phyloP scores from a whole-genome alignment of 35 echinoderm and acorn worm species.

The Patiria miniata region DNA sequence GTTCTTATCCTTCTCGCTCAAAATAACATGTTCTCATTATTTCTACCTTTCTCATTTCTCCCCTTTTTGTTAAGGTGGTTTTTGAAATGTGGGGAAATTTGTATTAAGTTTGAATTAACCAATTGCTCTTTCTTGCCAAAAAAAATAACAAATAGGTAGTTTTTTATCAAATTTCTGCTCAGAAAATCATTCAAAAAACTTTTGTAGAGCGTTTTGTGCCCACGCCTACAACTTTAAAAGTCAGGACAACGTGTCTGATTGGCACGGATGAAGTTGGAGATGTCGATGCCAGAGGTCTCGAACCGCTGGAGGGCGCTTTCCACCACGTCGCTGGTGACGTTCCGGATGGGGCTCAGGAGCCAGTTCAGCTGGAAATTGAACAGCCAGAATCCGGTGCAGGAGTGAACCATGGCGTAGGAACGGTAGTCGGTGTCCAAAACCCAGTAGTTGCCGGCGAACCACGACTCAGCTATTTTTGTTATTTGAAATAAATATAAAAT shows the following conservation, averaged over 20 bases:
- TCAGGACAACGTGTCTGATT: conserved; percentile 21
- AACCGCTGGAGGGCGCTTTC: neutral
- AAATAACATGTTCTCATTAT: too few relatives aligned
- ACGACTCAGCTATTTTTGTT: neutral
- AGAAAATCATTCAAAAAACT: too few relatives aligned
- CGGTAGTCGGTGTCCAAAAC: conserved; percentile 52
- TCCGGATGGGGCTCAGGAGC: neutral
- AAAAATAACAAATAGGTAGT: too few relatives aligned
- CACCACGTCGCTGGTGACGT: neutral
- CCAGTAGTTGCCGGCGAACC: conserved; percentile 38
- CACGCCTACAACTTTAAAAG: too few relatives aligned
- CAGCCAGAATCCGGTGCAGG: conserved; percentile 9
- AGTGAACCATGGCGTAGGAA: conserved; percentile 38
- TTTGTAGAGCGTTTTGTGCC: too few relatives aligned
- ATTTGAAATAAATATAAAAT: neutral
- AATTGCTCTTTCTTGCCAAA: too few relatives aligned
- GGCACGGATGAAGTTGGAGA: neutral
- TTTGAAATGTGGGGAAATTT: too few relatives aligned
- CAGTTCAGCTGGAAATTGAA: conserved; percentile 46
- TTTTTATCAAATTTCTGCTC: too few relatives aligned
- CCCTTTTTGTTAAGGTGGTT: too few relatives aligned
- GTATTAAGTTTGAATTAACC: too few relatives aligned
- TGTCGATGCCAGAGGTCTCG: conserved; percentile 7
- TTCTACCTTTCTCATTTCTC: too few relatives aligned
- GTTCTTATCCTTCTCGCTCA: too few relatives aligned